phyloP scores from a whole-genome alignment of 2,797 vertebrate genomes.

The Peromyscus melanophrys region DNA sequence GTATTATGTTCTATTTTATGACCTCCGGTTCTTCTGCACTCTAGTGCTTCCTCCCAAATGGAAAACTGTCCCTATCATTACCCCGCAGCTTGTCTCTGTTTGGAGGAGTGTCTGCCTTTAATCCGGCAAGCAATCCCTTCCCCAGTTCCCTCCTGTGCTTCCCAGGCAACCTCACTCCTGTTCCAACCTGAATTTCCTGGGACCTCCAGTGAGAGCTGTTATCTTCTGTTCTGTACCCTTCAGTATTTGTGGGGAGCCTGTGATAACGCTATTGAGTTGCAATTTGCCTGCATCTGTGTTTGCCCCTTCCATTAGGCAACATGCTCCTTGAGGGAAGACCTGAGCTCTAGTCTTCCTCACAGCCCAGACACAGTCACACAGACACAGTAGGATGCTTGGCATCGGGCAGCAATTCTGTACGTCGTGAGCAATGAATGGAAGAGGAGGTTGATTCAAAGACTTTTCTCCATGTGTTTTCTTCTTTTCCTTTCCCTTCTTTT shows the following conservation, averaged over 20 bases:
- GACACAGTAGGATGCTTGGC: background rate
- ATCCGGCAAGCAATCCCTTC: background rate
- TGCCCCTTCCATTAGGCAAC: background rate
- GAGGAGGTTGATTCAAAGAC: conserved; percentile 17
- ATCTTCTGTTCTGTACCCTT: background rate
- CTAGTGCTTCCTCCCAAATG: background rate
- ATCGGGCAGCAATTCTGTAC: background rate
- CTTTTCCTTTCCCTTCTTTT: background rate
- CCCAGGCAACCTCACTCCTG: background rate
- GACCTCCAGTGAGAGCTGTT: background rate
- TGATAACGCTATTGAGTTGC: background rate
- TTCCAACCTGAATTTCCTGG: rapidly evolving
- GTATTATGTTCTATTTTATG: background rate
- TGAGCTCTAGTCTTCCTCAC: background rate
- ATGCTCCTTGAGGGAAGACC: background rate
- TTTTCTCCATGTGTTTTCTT: background rate
- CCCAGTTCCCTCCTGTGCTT: too few relatives aligned
- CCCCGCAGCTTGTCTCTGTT: background rate
- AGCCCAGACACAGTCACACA: background rate
- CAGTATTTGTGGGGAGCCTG: background rate
- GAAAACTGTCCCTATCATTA: background rate
- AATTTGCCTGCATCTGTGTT: background rate
- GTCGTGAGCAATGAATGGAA: background rate
- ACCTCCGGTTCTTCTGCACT: background rate
- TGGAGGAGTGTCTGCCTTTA: background rate